A percentile compares a stretch with the other conserved stretches of the same genome.
phyloP scores from a whole-genome alignment of 2,797 vertebrate species.

The Graptemys geographica region DNA sequence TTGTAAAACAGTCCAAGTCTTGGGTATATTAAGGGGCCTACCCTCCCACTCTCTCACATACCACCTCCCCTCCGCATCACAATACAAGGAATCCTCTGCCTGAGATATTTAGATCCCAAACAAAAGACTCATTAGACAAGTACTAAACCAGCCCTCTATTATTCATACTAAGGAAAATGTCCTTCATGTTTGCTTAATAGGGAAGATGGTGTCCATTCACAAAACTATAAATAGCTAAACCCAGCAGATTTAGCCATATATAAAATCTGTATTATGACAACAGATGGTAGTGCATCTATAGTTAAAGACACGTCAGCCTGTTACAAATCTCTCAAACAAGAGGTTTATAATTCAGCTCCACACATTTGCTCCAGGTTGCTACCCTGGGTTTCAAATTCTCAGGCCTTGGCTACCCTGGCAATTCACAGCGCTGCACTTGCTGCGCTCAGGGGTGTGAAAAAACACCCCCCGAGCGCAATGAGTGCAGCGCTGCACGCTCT shows the following conservation, averaged over 20 bases:
- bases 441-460: too few relatives aligned
- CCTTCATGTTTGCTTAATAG: neutral
- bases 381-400: neutral
- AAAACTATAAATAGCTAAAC: rapidly evolving
- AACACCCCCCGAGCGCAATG: too few relatives aligned
- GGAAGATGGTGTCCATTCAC: neutral
- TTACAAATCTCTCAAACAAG: constrained; percentile 23
- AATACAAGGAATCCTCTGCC: rapidly evolving
- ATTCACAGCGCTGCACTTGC: too few relatives aligned
- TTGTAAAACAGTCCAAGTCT: neutral
- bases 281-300: constrained; percentile 46
- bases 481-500: too few relatives aligned
- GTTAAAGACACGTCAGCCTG: constrained; percentile 15
- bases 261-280: neutral
- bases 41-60: neutral
- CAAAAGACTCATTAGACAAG: neutral
- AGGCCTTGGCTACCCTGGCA: too few relatives aligned
- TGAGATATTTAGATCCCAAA: neutral
- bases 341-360: neutral
- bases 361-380: neutral
- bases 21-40: neutral
- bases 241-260: neutral
- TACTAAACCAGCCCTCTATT: neutral
- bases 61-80: neutral
- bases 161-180: neutral